These are phyloP conservation scores for Dendroctonus ponderosae DNA, from an alignment of 1,140 invertebrate species.

Conservation along the genomic window DNA sequence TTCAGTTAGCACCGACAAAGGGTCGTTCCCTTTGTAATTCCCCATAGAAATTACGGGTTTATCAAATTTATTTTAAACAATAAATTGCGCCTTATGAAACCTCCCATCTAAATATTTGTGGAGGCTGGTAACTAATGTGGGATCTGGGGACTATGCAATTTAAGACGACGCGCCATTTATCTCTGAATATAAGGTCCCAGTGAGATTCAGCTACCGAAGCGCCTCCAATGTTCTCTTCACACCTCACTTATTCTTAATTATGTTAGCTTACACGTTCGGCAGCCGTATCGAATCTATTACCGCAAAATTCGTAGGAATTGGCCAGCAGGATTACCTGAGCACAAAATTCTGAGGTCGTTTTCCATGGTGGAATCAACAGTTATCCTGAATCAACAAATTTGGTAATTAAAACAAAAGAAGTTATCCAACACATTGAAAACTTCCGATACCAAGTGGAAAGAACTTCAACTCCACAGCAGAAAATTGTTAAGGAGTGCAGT, in stretches of 20 bases:
- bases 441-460: too few relatives aligned
- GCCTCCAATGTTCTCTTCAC: constrained; percentile 44
- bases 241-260: constrained; percentile 49
- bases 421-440: too few relatives aligned
- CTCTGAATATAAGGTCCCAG: constrained; percentile 40
- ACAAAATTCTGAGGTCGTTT: too few relatives aligned
- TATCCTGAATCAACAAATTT: too few relatives aligned
- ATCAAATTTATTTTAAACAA: constrained; percentile 30
- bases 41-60: constrained; percentile 10
- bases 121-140: constrained; percentile 29
- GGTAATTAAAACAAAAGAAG: too few relatives aligned
- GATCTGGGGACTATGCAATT: constrained; percentile 38
- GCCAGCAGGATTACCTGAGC: too few relatives aligned
- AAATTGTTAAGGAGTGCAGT: too few relatives aligned
- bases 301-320: too few relatives aligned
- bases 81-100: constrained; percentile 31
- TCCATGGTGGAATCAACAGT: too few relatives aligned
- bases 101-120: constrained; percentile 30
- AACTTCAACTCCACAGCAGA: too few relatives aligned
- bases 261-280: constrained; percentile 39
- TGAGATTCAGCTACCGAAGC: constrained; percentile 41
- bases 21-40: constrained; percentile 6
- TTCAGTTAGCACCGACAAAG: background rate
- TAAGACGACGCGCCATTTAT: constrained; percentile 41
- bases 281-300: constrained; percentile 16